These are phyloP conservation scores for Phrynocephalus guinanensis DNA, from an alignment of 2,797 vertebrate species.

Conservation along the genomic window DNA sequence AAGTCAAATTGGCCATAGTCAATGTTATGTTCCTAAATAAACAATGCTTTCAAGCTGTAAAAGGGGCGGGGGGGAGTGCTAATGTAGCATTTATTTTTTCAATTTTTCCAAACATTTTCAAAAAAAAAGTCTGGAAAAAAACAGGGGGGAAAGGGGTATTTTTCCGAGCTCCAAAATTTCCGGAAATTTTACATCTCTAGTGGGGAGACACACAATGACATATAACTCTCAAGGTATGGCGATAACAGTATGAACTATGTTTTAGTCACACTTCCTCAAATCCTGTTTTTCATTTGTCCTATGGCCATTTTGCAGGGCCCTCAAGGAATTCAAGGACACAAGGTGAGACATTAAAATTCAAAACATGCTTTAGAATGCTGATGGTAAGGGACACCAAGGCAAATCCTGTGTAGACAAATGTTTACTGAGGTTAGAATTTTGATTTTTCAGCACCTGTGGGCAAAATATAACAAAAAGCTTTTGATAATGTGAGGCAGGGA, in stretches of 20 bases:
- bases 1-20: too few relatives aligned
- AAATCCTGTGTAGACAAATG: constrained; percentile 4
- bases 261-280: neutral
- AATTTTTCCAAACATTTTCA: too few relatives aligned
- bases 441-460: constrained; percentile 31
- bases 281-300: constrained; percentile 26
- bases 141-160: too few relatives aligned
- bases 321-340: constrained; percentile 80
- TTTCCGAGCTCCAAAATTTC: too few relatives aligned
- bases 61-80: too few relatives aligned
- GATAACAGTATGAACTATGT: neutral
- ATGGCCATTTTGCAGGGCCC: constrained; percentile 74
- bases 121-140: too few relatives aligned
- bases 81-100: too few relatives aligned
- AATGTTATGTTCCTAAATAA: too few relatives aligned
- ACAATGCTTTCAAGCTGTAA: too few relatives aligned
- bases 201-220: neutral
- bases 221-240: neutral
- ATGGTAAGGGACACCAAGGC: neutral
- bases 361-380: constrained; percentile 21
- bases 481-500: too few relatives aligned
- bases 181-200: too few relatives aligned
- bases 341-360: constrained; percentile 74
- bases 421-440: constrained; percentile 36
- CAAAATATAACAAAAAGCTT: constrained; percentile 11